A percentile compares a stretch with the other conserved stretches of the same genome.
These are phyloP conservation scores for Allacma fusca DNA, from an alignment of 2,888 invertebrate genomes.

Conservation along the genomic window DNA sequence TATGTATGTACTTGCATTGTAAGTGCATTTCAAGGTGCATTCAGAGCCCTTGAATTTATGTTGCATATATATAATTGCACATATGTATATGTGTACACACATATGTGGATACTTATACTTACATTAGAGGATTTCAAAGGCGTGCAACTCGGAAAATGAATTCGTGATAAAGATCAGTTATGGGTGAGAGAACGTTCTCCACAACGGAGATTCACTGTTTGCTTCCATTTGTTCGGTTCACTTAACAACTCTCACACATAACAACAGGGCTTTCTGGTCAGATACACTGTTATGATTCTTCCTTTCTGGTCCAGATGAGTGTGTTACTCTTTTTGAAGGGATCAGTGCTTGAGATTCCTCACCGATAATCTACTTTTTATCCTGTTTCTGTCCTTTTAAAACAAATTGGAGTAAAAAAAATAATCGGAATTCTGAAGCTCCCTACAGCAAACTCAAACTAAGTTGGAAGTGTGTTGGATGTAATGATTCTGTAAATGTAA, in stretches of 20 bases:
- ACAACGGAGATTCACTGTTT: constrained; percentile 35
- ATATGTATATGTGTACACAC: too few relatives aligned
- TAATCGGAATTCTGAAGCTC: too few relatives aligned
- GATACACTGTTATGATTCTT: neutral
- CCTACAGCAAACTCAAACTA: too few relatives aligned
- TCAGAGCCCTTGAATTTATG: neutral
- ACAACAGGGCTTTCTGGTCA: neutral
- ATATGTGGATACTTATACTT: too few relatives aligned
- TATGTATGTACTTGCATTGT: too few relatives aligned
- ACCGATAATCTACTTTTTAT: too few relatives aligned
- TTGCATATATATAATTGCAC: neutral
- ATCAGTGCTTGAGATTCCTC: too few relatives aligned
- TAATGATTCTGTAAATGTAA: too few relatives aligned
- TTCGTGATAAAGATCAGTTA: constrained; percentile 43
- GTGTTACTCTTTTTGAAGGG: neutral
- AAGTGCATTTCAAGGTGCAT: too few relatives aligned
- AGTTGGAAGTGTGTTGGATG: too few relatives aligned
- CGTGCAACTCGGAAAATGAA: constrained; percentile 35
- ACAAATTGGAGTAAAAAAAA: too few relatives aligned
- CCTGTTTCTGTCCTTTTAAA: too few relatives aligned
- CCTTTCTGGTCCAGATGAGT: neutral
- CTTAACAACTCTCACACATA: constrained; percentile 16
- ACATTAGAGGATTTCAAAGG: neutral
- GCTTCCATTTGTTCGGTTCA: constrained; percentile 31
- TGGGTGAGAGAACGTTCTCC: constrained; percentile 40